A percentile compares a stretch with the other conserved stretches of the same genome.
Evolutionary conservation across 2,888 invertebrate genomes (phyloP).

Genomic region (Hirtodrosophila cameraria): DNA sequence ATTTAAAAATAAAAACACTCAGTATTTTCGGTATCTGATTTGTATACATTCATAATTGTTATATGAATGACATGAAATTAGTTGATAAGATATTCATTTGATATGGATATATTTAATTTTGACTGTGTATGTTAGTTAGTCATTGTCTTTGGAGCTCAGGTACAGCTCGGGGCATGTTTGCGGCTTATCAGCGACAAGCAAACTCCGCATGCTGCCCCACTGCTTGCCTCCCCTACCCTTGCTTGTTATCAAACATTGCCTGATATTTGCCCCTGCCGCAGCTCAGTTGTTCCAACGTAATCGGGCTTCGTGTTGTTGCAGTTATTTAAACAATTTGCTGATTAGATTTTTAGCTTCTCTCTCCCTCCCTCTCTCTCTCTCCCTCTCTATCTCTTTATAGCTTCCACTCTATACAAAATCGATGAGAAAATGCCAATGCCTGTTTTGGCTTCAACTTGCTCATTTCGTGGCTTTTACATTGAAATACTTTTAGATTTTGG

Average conservation of each 20-base stretch:
- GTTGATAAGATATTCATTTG: too few species aligned
- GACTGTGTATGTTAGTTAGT: conserved; percentile 5
- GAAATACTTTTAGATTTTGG: conserved; percentile 23
- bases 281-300: conserved; percentile 30
- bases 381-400: neutral
- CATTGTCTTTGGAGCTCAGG: conserved; percentile 3
- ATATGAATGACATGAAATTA: too few species aligned
- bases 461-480: conserved; percentile 26
- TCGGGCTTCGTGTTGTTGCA: conserved; percentile 55
- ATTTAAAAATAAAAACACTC: too few species aligned
- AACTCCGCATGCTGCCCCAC: conserved; percentile 11
- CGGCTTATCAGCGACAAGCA: conserved; percentile 43
- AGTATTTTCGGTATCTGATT: too few species aligned
- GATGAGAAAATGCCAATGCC: conserved; percentile 20
- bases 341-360: conserved; percentile 66
- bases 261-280: conserved; percentile 18
- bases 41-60: too few species aligned
- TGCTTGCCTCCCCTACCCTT: neutral
- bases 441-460: conserved; percentile 10
- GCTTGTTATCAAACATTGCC: conserved; percentile 46
- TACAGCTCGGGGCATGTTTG: conserved; percentile 12
- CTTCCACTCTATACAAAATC: conserved; percentile 1
- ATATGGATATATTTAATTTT: too few species aligned
- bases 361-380: neutral
- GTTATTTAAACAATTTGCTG: conserved; percentile 77